These are phyloP conservation scores for Sipha flava DNA, from an alignment of 1,140 invertebrate species.

Conservation along the genomic window DNA sequence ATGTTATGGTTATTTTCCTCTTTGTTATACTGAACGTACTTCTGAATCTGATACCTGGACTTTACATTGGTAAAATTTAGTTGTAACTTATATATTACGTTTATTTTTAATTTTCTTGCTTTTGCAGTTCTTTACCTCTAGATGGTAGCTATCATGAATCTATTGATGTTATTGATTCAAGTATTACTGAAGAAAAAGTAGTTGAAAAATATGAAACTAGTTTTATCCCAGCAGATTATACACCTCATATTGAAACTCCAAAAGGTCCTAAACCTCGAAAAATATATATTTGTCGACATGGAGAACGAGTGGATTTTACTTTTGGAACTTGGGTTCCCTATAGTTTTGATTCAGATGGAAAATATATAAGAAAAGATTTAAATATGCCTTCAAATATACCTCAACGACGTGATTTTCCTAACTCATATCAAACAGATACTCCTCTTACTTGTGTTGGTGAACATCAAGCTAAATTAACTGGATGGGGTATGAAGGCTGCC, in stretches of 20 bases:
- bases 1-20: conserved; percentile 63
- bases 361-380: conserved; percentile 70
- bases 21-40: conserved; percentile 69
- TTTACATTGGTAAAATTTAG: conserved; percentile 53
- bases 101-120: background rate
- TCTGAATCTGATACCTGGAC: conserved; percentile 87
- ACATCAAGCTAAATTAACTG: conserved; percentile 63
- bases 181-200: background rate
- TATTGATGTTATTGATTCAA: background rate
- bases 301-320: conserved; percentile 83
- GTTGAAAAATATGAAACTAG: background rate
- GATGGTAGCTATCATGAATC: conserved; percentile 1
- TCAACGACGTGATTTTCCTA: conserved; percentile 50
- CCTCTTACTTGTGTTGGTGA: conserved; percentile 77
- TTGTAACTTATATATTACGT: background rate
- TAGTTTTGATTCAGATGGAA: conserved; percentile 41
- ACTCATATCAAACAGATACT: conserved; percentile 68
- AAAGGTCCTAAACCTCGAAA: conserved; percentile 41
- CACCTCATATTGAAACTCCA: background rate
- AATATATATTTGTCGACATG: conserved; percentile 74
- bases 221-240: background rate
- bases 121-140: conserved; percentile 3
- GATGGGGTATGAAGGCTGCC: conserved; percentile 63
- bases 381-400: conserved; percentile 77
- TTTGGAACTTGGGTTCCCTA: conserved; percentile 75